These are phyloP conservation scores for Daphoenositta chrysoptera DNA, from an alignment of 2,113 vertebrate species.

Conservation along the genomic window DNA sequence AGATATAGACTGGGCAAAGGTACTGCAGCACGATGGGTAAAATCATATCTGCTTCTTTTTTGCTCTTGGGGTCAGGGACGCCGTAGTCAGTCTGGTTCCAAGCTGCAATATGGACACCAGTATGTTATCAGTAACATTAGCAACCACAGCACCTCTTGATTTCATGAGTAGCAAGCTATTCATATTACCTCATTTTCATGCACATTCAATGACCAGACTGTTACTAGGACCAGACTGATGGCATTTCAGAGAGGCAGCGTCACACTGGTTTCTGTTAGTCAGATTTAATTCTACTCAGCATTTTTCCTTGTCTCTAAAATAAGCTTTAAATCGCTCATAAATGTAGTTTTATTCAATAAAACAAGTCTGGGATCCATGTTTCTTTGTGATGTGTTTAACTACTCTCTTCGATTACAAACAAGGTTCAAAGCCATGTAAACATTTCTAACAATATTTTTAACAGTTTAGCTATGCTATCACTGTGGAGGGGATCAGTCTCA, in stretches of 20 bases:
- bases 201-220: neutral
- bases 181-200: neutral
- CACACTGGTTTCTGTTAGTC: neutral
- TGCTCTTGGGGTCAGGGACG: conserved; percentile 76
- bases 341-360: neutral
- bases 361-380: neutral
- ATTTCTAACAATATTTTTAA: neutral
- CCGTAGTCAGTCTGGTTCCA: conserved; percentile 93
- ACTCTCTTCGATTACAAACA: neutral
- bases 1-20: conserved; percentile 90
- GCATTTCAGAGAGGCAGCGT: neutral
- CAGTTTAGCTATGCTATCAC: neutral
- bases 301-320: neutral
- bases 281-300: neutral
- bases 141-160: neutral
- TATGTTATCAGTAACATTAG: neutral
- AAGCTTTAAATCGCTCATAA: neutral
- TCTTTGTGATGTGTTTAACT: neutral
- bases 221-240: rapidly evolving
- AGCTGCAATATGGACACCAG: conserved; percentile 69
- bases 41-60: conserved; percentile 91
- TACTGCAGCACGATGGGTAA: conserved; percentile 93
- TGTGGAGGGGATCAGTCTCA: neutral
- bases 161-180: neutral
- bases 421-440: neutral